A percentile compares a stretch with the other conserved stretches of the same genome.
Conservation (phyloP, 2,888 invertebrate species). For the Pediacus dermestoides region DNA sequence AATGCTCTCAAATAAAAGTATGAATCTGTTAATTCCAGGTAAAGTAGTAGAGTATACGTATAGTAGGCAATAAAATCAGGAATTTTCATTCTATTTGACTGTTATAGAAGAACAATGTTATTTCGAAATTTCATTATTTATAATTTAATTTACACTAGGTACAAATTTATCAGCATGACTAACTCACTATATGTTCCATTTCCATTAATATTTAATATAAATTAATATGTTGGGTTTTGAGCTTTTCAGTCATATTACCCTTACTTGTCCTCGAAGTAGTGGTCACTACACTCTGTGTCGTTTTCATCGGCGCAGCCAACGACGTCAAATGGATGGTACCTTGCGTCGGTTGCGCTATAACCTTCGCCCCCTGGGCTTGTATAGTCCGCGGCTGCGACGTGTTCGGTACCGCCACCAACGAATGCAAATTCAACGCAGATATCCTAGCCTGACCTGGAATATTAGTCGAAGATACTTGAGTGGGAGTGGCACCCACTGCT, state of each 20-base stretch:
- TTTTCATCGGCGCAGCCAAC: constrained; percentile 41
- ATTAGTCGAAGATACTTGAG: constrained; percentile 33
- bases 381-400: constrained; percentile 36
- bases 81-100: no score
- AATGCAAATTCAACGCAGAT: constrained; percentile 43
- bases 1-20: no score
- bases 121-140: no score
- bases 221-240: no score
- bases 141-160: no score
- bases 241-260: constrained; percentile 28
- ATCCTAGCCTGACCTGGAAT: constrained; percentile 41
- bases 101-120: no score
- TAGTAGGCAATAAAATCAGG: no score
- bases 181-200: no score
- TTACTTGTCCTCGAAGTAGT: constrained; percentile 14
- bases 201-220: no score
- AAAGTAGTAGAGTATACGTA: no score
- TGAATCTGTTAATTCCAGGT: no score
- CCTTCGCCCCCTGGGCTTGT: constrained; percentile 44
- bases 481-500: constrained; percentile 37
- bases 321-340: constrained; percentile 48
- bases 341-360: constrained; percentile 47
- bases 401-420: constrained; percentile 43
- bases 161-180: no score
- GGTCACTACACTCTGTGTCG: constrained; percentile 32